These are phyloP conservation scores for Bellardia pandia DNA, from an alignment of 2,888 invertebrate species.

Conservation along the genomic window DNA sequence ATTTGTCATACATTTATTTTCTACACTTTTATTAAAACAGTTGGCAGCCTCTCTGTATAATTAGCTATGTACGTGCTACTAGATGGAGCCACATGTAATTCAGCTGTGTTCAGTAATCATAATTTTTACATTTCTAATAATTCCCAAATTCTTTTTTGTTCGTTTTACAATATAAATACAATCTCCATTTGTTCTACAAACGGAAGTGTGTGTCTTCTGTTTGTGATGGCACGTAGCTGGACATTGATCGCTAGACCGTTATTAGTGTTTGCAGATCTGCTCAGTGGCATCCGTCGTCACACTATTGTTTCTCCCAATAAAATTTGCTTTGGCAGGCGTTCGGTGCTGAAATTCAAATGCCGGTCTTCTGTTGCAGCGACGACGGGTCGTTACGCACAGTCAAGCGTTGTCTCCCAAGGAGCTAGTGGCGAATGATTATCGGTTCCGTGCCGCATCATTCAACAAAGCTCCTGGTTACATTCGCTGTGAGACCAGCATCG, in stretches of 20 bases:
- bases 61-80: conserved; percentile 4
- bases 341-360: conserved; percentile 80
- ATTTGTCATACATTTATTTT: too few species aligned
- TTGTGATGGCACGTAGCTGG: conserved; percentile 88
- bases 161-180: too few species aligned
- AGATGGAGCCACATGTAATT: conserved; percentile 4
- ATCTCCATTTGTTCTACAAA: too few species aligned
- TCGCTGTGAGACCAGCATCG: conserved; percentile 83
- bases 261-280: conserved; percentile 87
- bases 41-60: conserved; percentile 1
- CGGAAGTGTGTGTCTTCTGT: conserved; percentile 88
- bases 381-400: conserved; percentile 87
- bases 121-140: too few species aligned
- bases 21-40: not conserved
- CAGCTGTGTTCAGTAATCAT: too few species aligned
- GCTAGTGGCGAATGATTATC: conserved; percentile 67
- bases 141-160: too few species aligned
- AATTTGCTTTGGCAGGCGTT: conserved; percentile 80
- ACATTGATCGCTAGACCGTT: conserved; percentile 86
- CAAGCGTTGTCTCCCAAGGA: conserved; percentile 56
- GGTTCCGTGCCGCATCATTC: conserved; percentile 48
- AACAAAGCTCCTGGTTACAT: conserved; percentile 62
- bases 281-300: conserved; percentile 88
- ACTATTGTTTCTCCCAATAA: conserved; percentile 85
- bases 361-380: conserved; percentile 86